Evolutionary conservation across 2,888 invertebrate genomes (phyloP), one percentile per base, ranked within the genome.

Genomic region (Drosophila meridiana): DNA sequence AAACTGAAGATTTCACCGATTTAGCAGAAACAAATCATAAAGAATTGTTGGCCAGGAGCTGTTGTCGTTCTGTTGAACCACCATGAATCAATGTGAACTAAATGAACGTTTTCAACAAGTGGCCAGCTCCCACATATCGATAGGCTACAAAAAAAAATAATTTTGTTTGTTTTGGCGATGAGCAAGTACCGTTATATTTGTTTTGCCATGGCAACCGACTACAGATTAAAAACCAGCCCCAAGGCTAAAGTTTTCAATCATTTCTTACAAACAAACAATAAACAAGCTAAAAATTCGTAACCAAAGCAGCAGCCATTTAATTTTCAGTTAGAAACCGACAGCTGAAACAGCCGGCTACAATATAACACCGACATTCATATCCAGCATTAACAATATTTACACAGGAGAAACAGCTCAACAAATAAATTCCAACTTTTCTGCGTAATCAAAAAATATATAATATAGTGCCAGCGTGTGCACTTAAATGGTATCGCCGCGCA

Each of bases 401-500:
- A 78, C 67, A 30, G n/a, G 2, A 43, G 26, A 28, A 42, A 67
- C 64, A 50, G 34, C 30, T 8, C 28, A 28, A n/a, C 30, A 30
- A 40, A 52, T 36, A 52, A 78, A 59, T 61, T 65, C 48, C 13
- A 57, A 26, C 40, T 64, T 50, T 43, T 40, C 6, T 57, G 40
- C 30, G 38, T 8, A 50, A 64, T 38, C 50, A 36, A 56, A 45
- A 47, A 42, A 43, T 52, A 68, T 26, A 40, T 62, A 59, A 42
- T 36, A 28, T 7, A 47, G 62, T 52, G 63, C 64, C 45, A 4
- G 30, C 38, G 65, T 76, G 65, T 43, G 63, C 48, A 30, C 52
- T 69, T 88, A 67, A 80, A 92, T 93, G 92, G 84, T 90, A 70
- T 90, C 89, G 58, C 90, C 92, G 57, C 87, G 79, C 20, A 92